Conservation (phyloP, 2,888 invertebrate species). For the Leptopilina syphax region DNA sequence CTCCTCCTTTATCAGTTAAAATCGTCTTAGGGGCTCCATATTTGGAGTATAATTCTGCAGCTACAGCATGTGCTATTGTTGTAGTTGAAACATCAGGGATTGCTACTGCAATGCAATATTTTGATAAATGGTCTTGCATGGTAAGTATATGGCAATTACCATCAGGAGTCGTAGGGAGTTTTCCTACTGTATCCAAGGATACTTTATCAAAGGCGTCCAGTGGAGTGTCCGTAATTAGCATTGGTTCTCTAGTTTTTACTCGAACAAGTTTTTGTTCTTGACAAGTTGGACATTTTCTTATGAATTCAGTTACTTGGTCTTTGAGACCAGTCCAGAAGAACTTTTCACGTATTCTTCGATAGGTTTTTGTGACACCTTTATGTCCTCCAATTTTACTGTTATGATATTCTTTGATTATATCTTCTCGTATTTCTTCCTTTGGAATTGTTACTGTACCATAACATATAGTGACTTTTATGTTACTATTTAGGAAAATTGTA, state of each 20-base stretch:
- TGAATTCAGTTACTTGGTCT: slow-evolving; percentile 48
- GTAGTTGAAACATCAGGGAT: too few species aligned
- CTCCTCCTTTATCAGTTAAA: too few species aligned
- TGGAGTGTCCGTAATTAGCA: slow-evolving; percentile 51
- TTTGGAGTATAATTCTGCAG: too few species aligned
- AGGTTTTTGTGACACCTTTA: slow-evolving; percentile 55
- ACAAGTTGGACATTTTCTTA: slow-evolving; percentile 47
- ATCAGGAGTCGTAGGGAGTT: neutral
- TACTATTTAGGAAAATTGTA: neutral
- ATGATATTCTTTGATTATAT: slow-evolving; percentile 50
- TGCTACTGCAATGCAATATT: too few species aligned
- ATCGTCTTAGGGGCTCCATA: too few species aligned
- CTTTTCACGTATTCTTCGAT: slow-evolving; percentile 44
- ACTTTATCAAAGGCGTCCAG: neutral
- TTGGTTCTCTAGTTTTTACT: slow-evolving; percentile 46
- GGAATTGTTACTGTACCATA: neutral
- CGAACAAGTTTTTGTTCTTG: slow-evolving; percentile 47
- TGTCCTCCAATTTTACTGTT: slow-evolving; percentile 53
- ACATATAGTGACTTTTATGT: neutral
- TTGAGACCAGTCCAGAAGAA: slow-evolving; percentile 54
- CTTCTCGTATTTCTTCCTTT: neutral
- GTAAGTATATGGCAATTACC: too few species aligned
- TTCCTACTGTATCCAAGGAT: neutral
- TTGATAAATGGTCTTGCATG: too few species aligned
- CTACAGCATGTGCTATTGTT: too few species aligned